A percentile compares a stretch with the other conserved stretches of the same genome.
These are phyloP conservation scores for Sus scrofa DNA, from an alignment of 2,113 vertebrate species.

Conservation along the genomic window DNA sequence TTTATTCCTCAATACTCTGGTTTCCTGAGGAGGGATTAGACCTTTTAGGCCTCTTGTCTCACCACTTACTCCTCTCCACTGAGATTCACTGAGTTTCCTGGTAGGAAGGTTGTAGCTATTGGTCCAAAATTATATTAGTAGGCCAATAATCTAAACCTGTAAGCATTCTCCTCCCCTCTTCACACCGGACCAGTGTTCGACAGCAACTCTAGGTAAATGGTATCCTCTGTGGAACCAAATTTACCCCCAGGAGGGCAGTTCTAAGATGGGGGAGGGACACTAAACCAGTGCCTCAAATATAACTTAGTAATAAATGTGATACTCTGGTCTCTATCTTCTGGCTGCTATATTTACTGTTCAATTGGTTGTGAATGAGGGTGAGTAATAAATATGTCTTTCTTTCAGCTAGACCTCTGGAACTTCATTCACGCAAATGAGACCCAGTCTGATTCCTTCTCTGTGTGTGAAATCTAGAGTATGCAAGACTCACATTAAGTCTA, in stretches of 20 bases:
- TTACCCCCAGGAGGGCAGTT: neutral
- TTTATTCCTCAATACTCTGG: neutral
- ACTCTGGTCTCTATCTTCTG: neutral
- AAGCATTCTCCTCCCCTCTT: neutral
- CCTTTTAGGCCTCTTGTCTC: neutral
- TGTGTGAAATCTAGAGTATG: neutral
- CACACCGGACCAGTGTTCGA: neutral
- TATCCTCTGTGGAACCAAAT: neutral
- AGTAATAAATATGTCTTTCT: neutral
- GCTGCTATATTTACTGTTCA: neutral
- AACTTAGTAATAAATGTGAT: neutral
- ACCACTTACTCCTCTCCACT: neutral
- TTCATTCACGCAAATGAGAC: neutral
- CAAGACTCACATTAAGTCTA: neutral
- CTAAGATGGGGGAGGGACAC: accelerated
- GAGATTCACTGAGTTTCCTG: neutral
- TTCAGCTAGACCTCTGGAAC: neutral
- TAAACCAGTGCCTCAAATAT: neutral
- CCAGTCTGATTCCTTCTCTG: neutral
- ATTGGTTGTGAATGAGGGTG: neutral
- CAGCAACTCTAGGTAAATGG: neutral
- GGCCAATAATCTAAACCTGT: neutral
- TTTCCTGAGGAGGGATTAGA: neutral
- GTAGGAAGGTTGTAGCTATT: neutral
- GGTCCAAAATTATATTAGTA: neutral